A percentile compares a stretch with the other conserved stretches of the same genome.
These are phyloP conservation scores for Zhengitettix transpicula DNA, from an alignment of 2,888 invertebrate species.

Conservation along the genomic window DNA sequence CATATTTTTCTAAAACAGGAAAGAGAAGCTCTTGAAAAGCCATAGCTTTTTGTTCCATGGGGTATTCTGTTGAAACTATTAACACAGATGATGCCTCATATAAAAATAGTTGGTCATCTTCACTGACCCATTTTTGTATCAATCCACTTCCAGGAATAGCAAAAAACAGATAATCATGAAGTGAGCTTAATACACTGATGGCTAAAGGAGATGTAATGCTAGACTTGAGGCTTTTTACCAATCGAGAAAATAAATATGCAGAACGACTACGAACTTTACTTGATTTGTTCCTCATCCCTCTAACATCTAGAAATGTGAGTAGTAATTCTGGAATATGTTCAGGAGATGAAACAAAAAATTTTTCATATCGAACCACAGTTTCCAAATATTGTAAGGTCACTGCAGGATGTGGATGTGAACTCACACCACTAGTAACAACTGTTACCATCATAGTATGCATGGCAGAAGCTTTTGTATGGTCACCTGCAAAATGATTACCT, in stretches of 20 bases:
- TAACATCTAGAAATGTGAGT: slow-evolving; percentile 31
- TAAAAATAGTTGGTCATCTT: slow-evolving; percentile 36
- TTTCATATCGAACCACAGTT: slow-evolving; percentile 31
- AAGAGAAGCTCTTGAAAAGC: slow-evolving; percentile 28
- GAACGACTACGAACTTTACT: slow-evolving; percentile 32
- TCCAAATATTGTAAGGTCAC: slow-evolving; percentile 27
- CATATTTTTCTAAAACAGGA: slow-evolving; percentile 29
- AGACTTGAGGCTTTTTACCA: slow-evolving; percentile 33
- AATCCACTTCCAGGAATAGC: slow-evolving; percentile 21
- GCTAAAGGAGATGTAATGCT: not conserved
- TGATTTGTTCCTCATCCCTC: slow-evolving; percentile 29
- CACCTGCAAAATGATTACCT: slow-evolving; percentile 24
- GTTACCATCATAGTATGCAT: slow-evolving; percentile 28
- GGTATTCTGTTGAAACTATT: slow-evolving; percentile 30
- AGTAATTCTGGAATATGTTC: slow-evolving; percentile 28
- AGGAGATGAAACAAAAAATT: slow-evolving; percentile 30
- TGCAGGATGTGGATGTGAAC: slow-evolving; percentile 26
- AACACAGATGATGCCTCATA: slow-evolving; percentile 37
- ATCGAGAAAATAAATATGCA: slow-evolving; percentile 36
- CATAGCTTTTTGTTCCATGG: slow-evolving; percentile 26
- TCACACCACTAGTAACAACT: slow-evolving; percentile 28
- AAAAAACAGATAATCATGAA: not conserved
- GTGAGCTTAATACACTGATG: not conserved
- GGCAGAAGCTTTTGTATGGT: slow-evolving; percentile 8
- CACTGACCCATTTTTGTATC: slow-evolving; percentile 21